A percentile compares a stretch with the other conserved stretches of the same genome.
Evolutionary conservation across 2,113 vertebrate species (phyloP).

Genomic region (Nothocercus nigrocapillus): DNA sequence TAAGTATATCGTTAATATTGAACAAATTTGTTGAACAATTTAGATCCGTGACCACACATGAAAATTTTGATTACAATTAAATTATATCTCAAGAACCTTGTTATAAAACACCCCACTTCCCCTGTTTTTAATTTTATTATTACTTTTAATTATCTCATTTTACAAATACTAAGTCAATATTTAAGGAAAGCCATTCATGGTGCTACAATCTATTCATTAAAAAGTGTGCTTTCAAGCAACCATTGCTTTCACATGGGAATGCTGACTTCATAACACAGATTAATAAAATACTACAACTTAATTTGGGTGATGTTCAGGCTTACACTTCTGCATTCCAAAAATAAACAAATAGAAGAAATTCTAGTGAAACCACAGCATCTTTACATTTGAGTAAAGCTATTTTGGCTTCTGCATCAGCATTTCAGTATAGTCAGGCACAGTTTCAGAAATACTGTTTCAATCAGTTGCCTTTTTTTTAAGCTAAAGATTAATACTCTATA

Average conservation of each 20-base stretch:
- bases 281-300: too few relatives aligned
- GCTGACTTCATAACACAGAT: background rate
- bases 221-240: background rate
- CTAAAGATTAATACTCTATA: background rate
- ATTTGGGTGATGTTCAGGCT: too few relatives aligned
- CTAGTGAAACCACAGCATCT: background rate
- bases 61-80: background rate
- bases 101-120: background rate
- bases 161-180: background rate
- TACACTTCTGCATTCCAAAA: background rate
- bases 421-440: background rate
- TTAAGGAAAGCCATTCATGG: background rate
- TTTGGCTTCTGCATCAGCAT: background rate
- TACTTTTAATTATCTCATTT: background rate
- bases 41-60: background rate
- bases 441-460: background rate
- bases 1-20: background rate
- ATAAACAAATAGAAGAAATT: background rate
- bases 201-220: background rate
- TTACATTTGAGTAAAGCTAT: background rate
- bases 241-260: background rate
- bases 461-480: background rate
- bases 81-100: background rate
- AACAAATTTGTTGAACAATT: background rate
- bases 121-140: background rate